A percentile compares a stretch with the other conserved stretches of the same genome.
Evolutionary conservation across 2,888 invertebrate genomes (phyloP).

Genomic region (Philopedon plagiatum): DNA sequence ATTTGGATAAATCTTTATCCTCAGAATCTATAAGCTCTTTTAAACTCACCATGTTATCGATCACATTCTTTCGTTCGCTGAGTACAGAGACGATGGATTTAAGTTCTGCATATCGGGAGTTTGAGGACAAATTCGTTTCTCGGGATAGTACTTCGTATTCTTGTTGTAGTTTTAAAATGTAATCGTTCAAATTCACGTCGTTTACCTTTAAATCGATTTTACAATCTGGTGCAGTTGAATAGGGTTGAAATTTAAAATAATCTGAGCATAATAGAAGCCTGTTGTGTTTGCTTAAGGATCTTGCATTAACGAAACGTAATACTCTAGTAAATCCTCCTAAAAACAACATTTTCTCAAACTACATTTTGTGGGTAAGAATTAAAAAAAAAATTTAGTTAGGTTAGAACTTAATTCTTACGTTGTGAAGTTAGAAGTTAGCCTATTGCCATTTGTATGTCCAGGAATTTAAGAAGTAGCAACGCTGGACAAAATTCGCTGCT

Average conservation of each 20-base stretch:
- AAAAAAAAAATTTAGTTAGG: not conserved
- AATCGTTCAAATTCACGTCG: slow-evolving; percentile 61
- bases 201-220: slow-evolving; percentile 60
- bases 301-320: not conserved
- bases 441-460: too few species aligned
- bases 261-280: not conserved
- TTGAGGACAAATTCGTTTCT: slow-evolving; percentile 40
- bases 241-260: not conserved
- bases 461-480: too few species aligned
- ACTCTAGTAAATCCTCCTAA: not conserved
- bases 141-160: slow-evolving; percentile 58
- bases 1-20: slow-evolving; percentile 77
- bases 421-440: too few species aligned
- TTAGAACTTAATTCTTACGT: too few species aligned
- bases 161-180: slow-evolving; percentile 60
- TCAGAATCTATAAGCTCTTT: slow-evolving; percentile 76
- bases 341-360: not conserved
- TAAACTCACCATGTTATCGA: slow-evolving; percentile 75
- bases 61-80: slow-evolving; percentile 72
- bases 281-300: not conserved
- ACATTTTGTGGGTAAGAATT: too few species aligned
- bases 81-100: slow-evolving; percentile 74
- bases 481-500: too few species aligned
- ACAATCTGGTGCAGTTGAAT: slow-evolving; percentile 34
- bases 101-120: slow-evolving; percentile 64